Conservation (phyloP, 2,113 vertebrate genomes). For the Crotalus helleri region DNA sequence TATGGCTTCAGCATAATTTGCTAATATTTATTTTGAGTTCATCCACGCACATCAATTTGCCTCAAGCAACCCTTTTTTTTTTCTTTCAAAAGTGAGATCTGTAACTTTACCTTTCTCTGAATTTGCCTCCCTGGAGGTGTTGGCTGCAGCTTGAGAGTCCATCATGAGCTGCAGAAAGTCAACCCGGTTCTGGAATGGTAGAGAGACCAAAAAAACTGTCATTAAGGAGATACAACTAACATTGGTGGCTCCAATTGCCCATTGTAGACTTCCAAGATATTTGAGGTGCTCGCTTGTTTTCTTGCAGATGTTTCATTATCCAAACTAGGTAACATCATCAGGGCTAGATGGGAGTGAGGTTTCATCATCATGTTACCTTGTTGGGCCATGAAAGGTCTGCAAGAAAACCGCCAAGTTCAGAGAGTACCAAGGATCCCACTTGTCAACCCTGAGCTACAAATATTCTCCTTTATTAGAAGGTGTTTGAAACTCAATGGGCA, state of each 20-base stretch:
- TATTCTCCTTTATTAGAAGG: neutral
- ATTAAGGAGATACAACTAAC: neutral
- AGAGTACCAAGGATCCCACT: neutral
- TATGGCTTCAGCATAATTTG: neutral
- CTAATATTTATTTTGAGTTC: neutral
- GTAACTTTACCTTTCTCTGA: constrained; percentile 23
- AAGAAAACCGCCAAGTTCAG: neutral
- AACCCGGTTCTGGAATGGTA: constrained; percentile 63
- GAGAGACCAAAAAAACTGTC: neutral
- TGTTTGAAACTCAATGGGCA: neutral
- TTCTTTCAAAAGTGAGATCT: neutral
- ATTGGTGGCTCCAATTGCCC: neutral
- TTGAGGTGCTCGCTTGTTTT: neutral
- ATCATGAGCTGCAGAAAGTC: constrained; percentile 84
- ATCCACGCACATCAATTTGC: neutral
- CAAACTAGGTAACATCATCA: neutral
- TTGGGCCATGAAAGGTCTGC: neutral
- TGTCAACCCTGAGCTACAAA: too few relatives aligned
- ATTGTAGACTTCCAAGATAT: neutral
- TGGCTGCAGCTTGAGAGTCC: constrained; percentile 65
- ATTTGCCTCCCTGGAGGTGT: constrained; percentile 8
- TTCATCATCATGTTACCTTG: neutral
- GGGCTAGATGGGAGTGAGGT: neutral
- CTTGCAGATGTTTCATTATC: neutral
- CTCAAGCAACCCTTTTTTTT: neutral